Evolutionary conservation across 2,888 invertebrate species (phyloP), one percentile per base, ranked within the genome.

Genomic region (Ypsolopha scabrella): DNA sequence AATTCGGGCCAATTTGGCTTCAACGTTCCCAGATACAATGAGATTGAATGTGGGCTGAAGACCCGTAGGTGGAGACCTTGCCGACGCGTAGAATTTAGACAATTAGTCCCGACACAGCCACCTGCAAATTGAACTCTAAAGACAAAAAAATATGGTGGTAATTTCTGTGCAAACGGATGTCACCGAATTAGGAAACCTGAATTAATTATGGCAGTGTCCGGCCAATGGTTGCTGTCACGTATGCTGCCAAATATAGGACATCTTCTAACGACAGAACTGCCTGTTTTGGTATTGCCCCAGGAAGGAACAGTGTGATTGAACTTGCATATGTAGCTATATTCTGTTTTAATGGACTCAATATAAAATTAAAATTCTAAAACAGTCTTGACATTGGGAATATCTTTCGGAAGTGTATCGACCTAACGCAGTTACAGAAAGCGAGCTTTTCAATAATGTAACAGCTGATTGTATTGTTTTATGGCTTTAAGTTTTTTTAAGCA

Each of bases 51-150:
- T 86, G 85, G 85, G 85, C 64, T 74, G 85, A 62, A 54, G 57
- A 65, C 63, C 73, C 66, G 85, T 85, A 86, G 85, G 85, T 70
- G 83, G 83, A 75, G 80, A 75, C 80, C 83, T 78, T 67, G 74
- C 67, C 60, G 73, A 71, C 71, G 78, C 11, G 6, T 14, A 13
- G 11, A 14, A 60, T 61, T 69, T 70, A 71, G 70, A 68, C 69
- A 69, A 74, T 70, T 72, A 72, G 60, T 59, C 34, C 51, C 54
- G 51, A 52, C 43, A 7, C 60, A 57, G 57, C 59, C 39, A 48
- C 63, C 9, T 35, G 13, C 37, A 79, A 72, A 70, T 62, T 72
- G 56, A 61, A 69, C 77, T 67, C 63, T 81, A 76, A 59, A 55
- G 50, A 62, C 55, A 54, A 66, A 61, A 60, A 53, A 55, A 70